phyloP scores from a whole-genome alignment of 1,140 invertebrate species.

The Geopemphigus sp. region DNA sequence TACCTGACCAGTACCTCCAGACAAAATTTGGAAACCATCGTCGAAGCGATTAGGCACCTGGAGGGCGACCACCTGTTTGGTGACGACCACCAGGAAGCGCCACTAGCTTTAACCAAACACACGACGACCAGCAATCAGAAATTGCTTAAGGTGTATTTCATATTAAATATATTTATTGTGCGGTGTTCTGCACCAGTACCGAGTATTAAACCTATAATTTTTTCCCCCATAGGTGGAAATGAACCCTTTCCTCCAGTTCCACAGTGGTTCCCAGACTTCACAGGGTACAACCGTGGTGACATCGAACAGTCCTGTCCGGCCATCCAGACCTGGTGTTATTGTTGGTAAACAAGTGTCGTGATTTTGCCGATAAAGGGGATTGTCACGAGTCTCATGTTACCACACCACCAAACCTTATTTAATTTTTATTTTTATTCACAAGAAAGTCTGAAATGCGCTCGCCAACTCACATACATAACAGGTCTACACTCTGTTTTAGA shows the following conservation, averaged over 20 bases:
- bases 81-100: constrained; percentile 62
- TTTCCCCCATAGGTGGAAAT: constrained; percentile 63
- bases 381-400: constrained; percentile 9
- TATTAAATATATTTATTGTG: not conserved
- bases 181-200: too few species aligned
- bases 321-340: constrained; percentile 79
- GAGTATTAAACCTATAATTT: too few species aligned
- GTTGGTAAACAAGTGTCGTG: constrained; percentile 78
- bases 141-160: constrained; percentile 1
- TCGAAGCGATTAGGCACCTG: constrained; percentile 93
- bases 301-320: constrained; percentile 57
- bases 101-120: constrained; percentile 72
- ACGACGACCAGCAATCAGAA: constrained; percentile 52
- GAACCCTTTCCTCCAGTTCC: constrained; percentile 65
- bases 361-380: constrained; percentile 54
- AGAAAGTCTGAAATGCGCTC: constrained; percentile 24
- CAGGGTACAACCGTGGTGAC: constrained; percentile 53
- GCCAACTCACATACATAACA: not conserved
- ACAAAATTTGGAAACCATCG: constrained; percentile 94
- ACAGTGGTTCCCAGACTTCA: constrained; percentile 54
- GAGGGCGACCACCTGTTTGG: constrained; percentile 66
- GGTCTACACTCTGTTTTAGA: not conserved
- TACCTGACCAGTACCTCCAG: constrained; percentile 79
- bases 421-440: constrained; percentile 3
- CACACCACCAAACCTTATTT: not conserved